Evolutionary conservation across 2,888 invertebrate species (phyloP).

Genomic region (Hipparchia sbordonii): DNA sequence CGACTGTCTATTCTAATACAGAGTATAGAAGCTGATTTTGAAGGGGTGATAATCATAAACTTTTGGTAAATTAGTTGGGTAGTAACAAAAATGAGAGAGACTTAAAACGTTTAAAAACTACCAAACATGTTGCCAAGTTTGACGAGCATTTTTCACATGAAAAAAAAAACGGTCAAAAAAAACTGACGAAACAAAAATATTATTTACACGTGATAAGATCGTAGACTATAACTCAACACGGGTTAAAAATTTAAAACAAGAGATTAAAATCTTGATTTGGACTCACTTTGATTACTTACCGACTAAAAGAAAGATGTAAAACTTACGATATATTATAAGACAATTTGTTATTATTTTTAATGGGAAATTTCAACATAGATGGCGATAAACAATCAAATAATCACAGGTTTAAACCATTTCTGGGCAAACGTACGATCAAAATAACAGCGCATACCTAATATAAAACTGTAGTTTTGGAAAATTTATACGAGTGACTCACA

Average conservation of each 20-base stretch:
- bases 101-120: not conserved
- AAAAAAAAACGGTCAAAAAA: constrained; percentile 1
- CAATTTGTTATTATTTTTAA: not conserved
- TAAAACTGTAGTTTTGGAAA: not conserved
- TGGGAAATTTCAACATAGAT: not conserved
- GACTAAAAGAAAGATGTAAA: constrained; percentile 51
- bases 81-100: too few relatives aligned
- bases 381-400: not conserved
- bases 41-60: too few relatives aligned
- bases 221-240: constrained; percentile 49
- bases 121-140: not conserved
- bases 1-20: too few relatives aligned
- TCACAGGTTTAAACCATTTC: not conserved
- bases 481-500: not conserved
- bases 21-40: too few relatives aligned
- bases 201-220: constrained; percentile 28
- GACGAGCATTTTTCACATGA: not conserved
- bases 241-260: constrained; percentile 49
- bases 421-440: not conserved
- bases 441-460: not conserved
- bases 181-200: constrained; percentile 26
- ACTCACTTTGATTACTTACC: constrained; percentile 55
- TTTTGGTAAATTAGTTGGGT: too few relatives aligned
- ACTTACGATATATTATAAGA: constrained; percentile 32
- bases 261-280: constrained; percentile 51